These are phyloP conservation scores for Hystrix cristata DNA, from an alignment of 2,113 vertebrate species.

Conservation along the genomic window DNA sequence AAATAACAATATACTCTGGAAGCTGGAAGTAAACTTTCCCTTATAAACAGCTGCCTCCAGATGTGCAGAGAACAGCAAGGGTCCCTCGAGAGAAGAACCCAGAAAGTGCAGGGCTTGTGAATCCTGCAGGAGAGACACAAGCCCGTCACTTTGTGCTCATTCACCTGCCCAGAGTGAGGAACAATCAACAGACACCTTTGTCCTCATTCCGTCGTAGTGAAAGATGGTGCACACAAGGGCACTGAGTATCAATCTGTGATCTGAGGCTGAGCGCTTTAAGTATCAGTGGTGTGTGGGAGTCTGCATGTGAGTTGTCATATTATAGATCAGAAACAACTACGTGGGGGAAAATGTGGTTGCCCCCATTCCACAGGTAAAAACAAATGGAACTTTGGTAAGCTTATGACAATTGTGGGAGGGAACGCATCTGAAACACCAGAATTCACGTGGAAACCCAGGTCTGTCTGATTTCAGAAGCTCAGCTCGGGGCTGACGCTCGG, in stretches of 20 bases:
- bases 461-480: not conserved
- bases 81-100: not conserved
- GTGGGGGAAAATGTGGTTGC: not conserved
- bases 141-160: rapidly evolving
- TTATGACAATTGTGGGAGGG: not conserved
- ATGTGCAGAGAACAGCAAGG: rapidly evolving
- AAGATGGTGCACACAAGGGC: rapidly evolving
- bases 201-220: not conserved
- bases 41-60: not conserved
- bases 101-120: rapidly evolving
- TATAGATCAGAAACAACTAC: not conserved
- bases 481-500: not conserved
- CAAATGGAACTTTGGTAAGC: not conserved
- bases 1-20: not conserved
- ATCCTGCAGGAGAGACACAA: not conserved
- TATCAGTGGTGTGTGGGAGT: not conserved
- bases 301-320: rapidly evolving
- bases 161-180: not conserved
- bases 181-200: rapidly evolving
- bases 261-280: not conserved
- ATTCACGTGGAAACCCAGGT: not conserved
- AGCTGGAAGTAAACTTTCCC: not conserved
- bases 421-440: too few relatives aligned
- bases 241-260: not conserved
- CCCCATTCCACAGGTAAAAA: not conserved